phyloP scores from a whole-genome alignment of 2,797 vertebrate species.

The Lindbergichthys nudifrons region DNA sequence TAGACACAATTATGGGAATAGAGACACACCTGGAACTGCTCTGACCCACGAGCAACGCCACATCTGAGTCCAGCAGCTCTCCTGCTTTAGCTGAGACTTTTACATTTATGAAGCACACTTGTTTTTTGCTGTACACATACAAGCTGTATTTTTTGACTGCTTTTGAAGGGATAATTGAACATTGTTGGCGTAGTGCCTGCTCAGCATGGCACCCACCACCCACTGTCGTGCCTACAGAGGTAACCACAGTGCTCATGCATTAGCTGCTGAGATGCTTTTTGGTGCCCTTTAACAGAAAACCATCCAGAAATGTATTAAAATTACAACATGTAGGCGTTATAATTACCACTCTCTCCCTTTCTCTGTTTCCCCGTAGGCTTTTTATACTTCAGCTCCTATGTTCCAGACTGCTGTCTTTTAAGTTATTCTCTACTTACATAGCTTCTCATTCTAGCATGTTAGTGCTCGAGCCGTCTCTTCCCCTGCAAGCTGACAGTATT shows the following conservation, averaged over 20 bases:
- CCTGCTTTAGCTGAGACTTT: constrained; percentile 10
- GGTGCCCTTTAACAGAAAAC: neutral
- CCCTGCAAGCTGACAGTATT: constrained; percentile 46
- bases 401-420: constrained; percentile 14
- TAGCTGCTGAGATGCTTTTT: neutral
- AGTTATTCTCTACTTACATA: constrained; percentile 14
- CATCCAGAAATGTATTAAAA: neutral
- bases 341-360: constrained; percentile 1
- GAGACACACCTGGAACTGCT: constrained; percentile 65
- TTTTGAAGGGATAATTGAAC: constrained; percentile 38
- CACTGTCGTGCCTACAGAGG: neutral
- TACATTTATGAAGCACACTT: constrained; percentile 8
- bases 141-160: neutral
- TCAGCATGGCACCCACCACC: constrained; percentile 23
- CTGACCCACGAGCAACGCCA: constrained; percentile 27
- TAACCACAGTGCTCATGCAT: constrained; percentile 14
- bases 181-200: constrained; percentile 10
- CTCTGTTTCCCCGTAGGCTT: neutral
- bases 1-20: constrained; percentile 71
- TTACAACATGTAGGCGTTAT: neutral
- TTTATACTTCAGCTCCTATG: neutral
- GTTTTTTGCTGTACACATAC: neutral
- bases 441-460: constrained; percentile 41
- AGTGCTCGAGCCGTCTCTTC: constrained; percentile 41
- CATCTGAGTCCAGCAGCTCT: constrained; percentile 21